phyloP scores from a whole-genome alignment of 2,888 invertebrate genomes.

The Sesamia inferens region DNA sequence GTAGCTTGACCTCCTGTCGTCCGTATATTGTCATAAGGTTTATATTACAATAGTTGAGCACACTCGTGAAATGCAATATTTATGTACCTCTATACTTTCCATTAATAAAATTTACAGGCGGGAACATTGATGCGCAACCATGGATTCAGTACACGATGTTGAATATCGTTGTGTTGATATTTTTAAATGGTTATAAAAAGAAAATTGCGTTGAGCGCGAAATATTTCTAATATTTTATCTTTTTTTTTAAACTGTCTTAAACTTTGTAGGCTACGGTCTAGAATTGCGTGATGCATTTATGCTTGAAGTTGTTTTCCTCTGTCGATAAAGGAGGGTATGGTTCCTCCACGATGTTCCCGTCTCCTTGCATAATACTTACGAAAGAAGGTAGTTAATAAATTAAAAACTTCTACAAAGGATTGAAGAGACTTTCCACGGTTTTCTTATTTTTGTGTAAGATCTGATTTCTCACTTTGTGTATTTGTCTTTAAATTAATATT shows the following conservation, averaged over 20 bases:
- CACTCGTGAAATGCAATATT: background rate
- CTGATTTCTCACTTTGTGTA: slow-evolving; percentile 58
- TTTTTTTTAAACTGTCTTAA: too few relatives aligned
- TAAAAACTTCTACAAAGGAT: background rate
- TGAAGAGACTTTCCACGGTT: slow-evolving; percentile 35
- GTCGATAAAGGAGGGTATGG: too few relatives aligned
- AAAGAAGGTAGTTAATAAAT: background rate
- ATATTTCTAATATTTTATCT: too few relatives aligned
- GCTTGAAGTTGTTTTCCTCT: too few relatives aligned
- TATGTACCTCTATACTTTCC: background rate
- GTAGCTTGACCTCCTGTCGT: too few relatives aligned
- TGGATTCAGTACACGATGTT: too few relatives aligned
- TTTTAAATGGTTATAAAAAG: too few relatives aligned
- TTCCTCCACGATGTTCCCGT: background rate
- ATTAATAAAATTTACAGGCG: background rate
- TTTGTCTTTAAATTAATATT: slow-evolving; percentile 52
- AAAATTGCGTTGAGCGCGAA: too few relatives aligned
- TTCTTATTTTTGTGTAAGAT: slow-evolving; percentile 47
- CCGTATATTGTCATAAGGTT: background rate
- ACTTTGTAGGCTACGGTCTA: too few relatives aligned
- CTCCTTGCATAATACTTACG: background rate
- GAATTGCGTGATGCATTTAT: too few relatives aligned
- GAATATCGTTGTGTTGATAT: too few relatives aligned
- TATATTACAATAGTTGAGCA: slow-evolving; percentile 6
- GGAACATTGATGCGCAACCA: too few relatives aligned